A percentile compares a stretch with the other conserved stretches of the same genome.
phyloP scores from a whole-genome alignment of 2,113 vertebrate genomes.

The Trichomycterus rosablanca region DNA sequence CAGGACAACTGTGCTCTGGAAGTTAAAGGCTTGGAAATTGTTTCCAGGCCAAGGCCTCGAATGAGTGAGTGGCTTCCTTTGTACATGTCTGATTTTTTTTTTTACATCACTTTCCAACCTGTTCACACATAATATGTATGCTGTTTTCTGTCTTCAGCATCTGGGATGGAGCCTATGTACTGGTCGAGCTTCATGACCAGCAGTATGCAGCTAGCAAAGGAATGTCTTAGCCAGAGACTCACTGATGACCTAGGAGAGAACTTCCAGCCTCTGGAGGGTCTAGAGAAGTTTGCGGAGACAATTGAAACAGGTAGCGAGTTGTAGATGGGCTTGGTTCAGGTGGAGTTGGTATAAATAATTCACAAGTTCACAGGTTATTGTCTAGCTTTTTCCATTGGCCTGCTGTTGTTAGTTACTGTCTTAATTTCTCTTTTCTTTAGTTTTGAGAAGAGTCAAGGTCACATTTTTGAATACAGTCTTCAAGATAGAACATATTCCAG shows the following conservation, averaged over 20 bases:
- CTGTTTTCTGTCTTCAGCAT: constrained; percentile 68
- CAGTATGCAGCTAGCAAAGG: constrained; percentile 95
- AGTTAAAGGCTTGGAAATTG: constrained; percentile 87
- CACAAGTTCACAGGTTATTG: neutral
- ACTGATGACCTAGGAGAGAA: constrained; percentile 92
- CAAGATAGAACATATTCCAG: constrained; percentile 88
- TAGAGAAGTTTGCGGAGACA: constrained; percentile 97
- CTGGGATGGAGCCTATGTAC: constrained; percentile 90
- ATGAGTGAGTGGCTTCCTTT: constrained; percentile 67
- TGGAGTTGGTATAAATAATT: constrained; percentile 1
- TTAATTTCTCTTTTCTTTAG: constrained; percentile 59
- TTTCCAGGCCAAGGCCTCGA: constrained; percentile 88
- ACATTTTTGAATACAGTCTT: constrained; percentile 92
- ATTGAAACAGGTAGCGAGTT: constrained; percentile 84
- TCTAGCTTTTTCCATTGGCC: neutral
- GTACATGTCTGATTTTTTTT: too few relatives aligned
- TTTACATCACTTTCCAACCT: too few relatives aligned
- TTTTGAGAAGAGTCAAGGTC: constrained; percentile 92
- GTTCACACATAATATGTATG: too few relatives aligned
- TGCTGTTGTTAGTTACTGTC: constrained; percentile 22
- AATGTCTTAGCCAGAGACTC: constrained; percentile 93
- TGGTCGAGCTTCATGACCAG: constrained; percentile 99
- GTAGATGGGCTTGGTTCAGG: neutral
- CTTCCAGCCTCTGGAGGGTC: constrained; percentile 91
- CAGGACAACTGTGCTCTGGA: constrained; percentile 93